Evolutionary conservation across 1,140 invertebrate species (phyloP), one percentile per base, ranked within the genome.

Genomic region (Drosophila oshimai): DNA sequence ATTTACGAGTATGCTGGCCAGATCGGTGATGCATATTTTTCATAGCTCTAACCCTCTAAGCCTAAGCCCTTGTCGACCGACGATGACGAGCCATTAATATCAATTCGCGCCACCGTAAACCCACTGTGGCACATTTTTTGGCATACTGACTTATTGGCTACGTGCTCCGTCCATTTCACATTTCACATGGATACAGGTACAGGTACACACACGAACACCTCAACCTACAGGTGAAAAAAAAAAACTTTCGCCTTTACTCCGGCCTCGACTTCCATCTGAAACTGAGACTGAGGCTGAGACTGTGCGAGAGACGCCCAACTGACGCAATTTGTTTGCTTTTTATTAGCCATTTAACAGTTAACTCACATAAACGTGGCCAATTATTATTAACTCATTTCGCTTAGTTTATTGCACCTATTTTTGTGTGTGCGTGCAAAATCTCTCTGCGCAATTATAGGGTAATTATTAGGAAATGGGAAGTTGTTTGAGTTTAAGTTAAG

Each of bases 341-440:
- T 86, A 84, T 84, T 86, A 42, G 57, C 80, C 80, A 84, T 84
- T 84, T 86, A 86, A 68, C 80, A 86, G 80, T 86, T 84, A 62
- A 60, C 76, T 78, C 80, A 72, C 80, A 84, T 80, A 86, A 86
- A 86, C 57, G 80, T 68, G 72, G 61, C 75, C 60, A 80, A 84
- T 86, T 86, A 84, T 86, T 75, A 78, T 86, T 84, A 80, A 69
- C 80, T 79, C 53, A 84, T 84, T 86, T 78, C 31, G 46, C 24
- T 50, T 29, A 37, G 60, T 64, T 60, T 51, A 42, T 20, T 51
- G 33, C 24, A 36, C 10, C 47, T 41, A 50, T 73, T 41, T 50
- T 12, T 36, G 33, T 15, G 29, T 22, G 13, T 1, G 13, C 6
- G n/a, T 6, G n/a, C n/a, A n/a, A 50, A 12, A 26, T 58, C 17